These are phyloP conservation scores for Rotaria magnacalcarata DNA, from an alignment of 2,888 invertebrate species.

Conservation along the genomic window DNA sequence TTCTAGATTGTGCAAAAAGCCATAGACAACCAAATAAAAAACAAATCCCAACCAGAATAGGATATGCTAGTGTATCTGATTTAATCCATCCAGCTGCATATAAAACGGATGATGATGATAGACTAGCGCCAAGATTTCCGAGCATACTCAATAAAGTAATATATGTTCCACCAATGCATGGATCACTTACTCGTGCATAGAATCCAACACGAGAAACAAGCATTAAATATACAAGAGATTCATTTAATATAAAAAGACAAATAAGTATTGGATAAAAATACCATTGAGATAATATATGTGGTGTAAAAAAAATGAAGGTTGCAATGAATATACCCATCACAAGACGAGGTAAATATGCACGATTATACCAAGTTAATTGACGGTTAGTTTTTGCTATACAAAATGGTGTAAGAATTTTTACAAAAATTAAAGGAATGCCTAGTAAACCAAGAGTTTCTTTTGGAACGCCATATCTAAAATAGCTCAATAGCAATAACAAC, in stretches of 20 bases:
- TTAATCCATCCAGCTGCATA: not conserved
- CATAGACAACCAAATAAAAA: constrained; percentile 38
- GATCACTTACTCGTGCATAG: constrained; percentile 87
- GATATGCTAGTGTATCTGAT: constrained; percentile 33
- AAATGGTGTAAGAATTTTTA: not conserved
- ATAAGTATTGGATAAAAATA: constrained; percentile 8
- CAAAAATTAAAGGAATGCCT: not conserved
- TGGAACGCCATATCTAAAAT: not conserved
- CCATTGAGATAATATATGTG: not conserved
- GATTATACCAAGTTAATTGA: not conserved
- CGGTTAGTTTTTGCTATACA: not conserved
- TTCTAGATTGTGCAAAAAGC: not conserved
- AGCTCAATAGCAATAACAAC: not conserved
- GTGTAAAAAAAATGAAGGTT: not conserved
- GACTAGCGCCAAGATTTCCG: constrained; percentile 65
- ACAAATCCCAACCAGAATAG: constrained; percentile 16
- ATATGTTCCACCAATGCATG: constrained; percentile 91
- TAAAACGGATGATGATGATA: not conserved
- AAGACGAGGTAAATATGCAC: not conserved
- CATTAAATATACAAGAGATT: not conserved
- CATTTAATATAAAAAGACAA: not conserved
- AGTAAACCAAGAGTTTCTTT: not conserved
- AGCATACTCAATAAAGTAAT: constrained; percentile 96
- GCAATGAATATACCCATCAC: not conserved
- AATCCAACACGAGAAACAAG: constrained; percentile 62